Evolutionary conservation across 2,113 vertebrate genomes (phyloP).

Genomic region (Xiphophorus couchianus): DNA sequence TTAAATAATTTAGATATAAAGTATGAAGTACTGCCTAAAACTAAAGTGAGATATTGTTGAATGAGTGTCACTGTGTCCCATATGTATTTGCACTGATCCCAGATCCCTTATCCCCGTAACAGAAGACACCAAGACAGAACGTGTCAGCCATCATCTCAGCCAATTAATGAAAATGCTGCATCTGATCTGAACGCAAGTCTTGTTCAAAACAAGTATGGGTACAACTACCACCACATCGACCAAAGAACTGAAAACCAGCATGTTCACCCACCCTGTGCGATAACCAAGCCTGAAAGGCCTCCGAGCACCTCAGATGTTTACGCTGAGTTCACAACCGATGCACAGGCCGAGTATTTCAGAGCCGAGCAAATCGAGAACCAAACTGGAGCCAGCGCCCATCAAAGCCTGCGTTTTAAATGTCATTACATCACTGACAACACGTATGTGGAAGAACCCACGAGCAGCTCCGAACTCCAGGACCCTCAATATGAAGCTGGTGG

Average conservation of each 20-base stretch:
- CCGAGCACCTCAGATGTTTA: slow-evolving; percentile 49
- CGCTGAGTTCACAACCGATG: slow-evolving; percentile 63
- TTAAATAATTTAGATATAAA: not conserved
- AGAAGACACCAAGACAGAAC: slow-evolving; percentile 45
- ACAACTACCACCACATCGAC: slow-evolving; percentile 75
- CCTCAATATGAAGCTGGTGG: slow-evolving; percentile 36
- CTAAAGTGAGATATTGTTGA: not conserved
- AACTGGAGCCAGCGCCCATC: slow-evolving; percentile 8
- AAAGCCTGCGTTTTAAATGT: slow-evolving; percentile 22
- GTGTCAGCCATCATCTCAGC: slow-evolving; percentile 25
- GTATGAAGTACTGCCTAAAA: not conserved
- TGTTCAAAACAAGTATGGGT: slow-evolving; percentile 62
- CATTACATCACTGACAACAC: slow-evolving; percentile 29
- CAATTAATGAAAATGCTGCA: slow-evolving; percentile 26
- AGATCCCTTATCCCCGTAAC: not conserved
- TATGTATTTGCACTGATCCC: slow-evolving; percentile 18
- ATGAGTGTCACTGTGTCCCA: slow-evolving; percentile 1
- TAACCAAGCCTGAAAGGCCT: slow-evolving; percentile 26
- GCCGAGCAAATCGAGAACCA: slow-evolving; percentile 31
- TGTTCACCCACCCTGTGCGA: slow-evolving; percentile 6
- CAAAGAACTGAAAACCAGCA: slow-evolving; percentile 71
- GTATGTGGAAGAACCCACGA: slow-evolving; percentile 8
- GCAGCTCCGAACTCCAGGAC: slow-evolving; percentile 30
- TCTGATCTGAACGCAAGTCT: slow-evolving; percentile 49
- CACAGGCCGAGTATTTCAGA: slow-evolving; percentile 15